Percentiles rank a stretch among this genome's conserved stretches.
These are phyloP conservation scores for Cherax destructor DNA, from an alignment of 1,140 invertebrate genomes.

Conservation along the genomic window DNA sequence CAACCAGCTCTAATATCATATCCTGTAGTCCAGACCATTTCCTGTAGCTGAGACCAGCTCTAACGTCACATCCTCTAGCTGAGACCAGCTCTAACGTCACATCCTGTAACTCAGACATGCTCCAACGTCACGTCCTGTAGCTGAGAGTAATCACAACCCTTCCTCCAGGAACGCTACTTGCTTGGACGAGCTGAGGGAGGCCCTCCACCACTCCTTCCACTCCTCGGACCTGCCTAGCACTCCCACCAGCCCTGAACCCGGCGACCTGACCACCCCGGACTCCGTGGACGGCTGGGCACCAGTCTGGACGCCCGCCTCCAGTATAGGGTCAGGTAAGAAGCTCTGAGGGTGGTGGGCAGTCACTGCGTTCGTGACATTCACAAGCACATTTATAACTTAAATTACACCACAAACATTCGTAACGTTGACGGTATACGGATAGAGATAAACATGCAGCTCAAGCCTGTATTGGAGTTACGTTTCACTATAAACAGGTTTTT, in stretches of 20 bases:
- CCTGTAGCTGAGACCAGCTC: no score
- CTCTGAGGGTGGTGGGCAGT: no score
- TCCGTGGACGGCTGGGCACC: slow-evolving; percentile 57
- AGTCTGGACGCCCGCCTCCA: slow-evolving; percentile 53
- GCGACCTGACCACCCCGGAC: slow-evolving; percentile 51
- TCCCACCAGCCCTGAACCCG: slow-evolving; percentile 4
- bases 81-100: neutral
- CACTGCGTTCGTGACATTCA: neutral
- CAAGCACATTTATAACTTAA: no score
- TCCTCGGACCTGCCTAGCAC: neutral
- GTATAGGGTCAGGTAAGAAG: slow-evolving; percentile 43
- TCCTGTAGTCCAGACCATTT: no score
- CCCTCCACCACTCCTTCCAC: slow-evolving; percentile 14
- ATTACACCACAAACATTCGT: no score
- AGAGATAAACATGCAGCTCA: no score
- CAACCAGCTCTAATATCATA: no score
- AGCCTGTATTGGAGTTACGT: no score
- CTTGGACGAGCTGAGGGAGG: slow-evolving; percentile 34
- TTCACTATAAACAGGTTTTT: no score
- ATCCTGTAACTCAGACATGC: neutral
- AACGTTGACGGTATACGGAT: no score
- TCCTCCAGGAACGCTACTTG: slow-evolving; percentile 14
- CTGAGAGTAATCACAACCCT: neutral
- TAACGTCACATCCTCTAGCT: no score
- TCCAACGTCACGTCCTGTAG: neutral